These are phyloP conservation scores for Numenius arquata DNA, from an alignment of 2,113 vertebrate genomes.

Conservation along the genomic window DNA sequence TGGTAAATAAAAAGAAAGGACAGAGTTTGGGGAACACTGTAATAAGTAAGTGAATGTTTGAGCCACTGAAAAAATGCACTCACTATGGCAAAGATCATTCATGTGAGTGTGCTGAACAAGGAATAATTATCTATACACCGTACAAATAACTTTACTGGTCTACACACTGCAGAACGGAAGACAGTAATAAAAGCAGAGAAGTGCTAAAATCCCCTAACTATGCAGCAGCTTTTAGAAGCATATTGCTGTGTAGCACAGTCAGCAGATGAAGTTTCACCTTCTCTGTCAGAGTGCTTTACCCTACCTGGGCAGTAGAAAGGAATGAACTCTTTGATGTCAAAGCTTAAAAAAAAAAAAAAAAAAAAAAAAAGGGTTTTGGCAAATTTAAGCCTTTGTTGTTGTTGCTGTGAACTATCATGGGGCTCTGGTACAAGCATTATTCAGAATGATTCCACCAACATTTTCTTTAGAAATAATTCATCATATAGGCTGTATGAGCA, in stretches of 20 bases:
- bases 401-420: not conserved
- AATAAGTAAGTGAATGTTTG: not conserved
- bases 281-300: not conserved
- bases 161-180: not conserved
- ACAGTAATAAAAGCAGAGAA: not conserved
- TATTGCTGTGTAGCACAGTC: not conserved
- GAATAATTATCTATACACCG: not conserved
- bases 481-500: fast-evolving
- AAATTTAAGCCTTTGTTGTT: not conserved
- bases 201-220: not conserved
- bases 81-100: not conserved
- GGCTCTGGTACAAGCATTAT: not conserved
- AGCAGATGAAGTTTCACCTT: not conserved
- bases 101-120: not conserved
- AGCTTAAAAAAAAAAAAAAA: not conserved
- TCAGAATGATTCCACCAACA: not conserved
- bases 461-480: not conserved
- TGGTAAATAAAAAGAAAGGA: not conserved
- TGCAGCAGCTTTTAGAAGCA: not conserved
- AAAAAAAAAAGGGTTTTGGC: not conserved
- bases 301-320: not conserved
- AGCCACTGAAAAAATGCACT: not conserved
- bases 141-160: not conserved
- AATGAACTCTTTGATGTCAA: not conserved
- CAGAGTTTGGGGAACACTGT: not conserved